Evolutionary conservation across 2,888 invertebrate species (phyloP), one percentile per base, ranked within the genome.

Genomic region (Apotomis betuletana): DNA sequence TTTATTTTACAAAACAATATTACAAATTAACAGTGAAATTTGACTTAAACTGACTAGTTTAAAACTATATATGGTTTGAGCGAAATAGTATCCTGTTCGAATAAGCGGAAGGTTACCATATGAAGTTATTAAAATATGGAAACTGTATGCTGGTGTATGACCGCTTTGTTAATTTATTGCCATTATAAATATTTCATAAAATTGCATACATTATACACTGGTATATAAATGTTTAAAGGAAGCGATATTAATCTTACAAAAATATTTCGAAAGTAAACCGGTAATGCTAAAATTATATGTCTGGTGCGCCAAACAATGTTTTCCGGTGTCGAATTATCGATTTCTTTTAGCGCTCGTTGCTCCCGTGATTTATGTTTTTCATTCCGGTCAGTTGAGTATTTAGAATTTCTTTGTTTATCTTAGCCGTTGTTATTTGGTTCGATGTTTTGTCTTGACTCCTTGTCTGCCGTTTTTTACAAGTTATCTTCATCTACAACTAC

Each of bases 301-400:
- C 41, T 57, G 41, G 65, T 67, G 44, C 54, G 38, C 60, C 27
- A 67, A 65, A 59, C 44, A 65, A 54, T 55, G 65, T 27, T 70
- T 70, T 70, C 70, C 70, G 65, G 65, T 70, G 60, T 67, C 65
- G 49, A 41, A 70, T 70, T 60, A 70, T 70, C 54, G 54, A 54
- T 65, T 65, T 70, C 59, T 55, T 61, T 51, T 49, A 65, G 38
- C 36, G 49, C 64, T 60, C 54, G n/a, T 57, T 52, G 38, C 27
- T 64, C 63, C 49, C 64, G 49, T 55, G 58, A 64, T 70, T 67
- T 70, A 60, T 49, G 65, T 49, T 6, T 46, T 49, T 27, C 49
- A 41, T 55, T 67, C 55, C 49, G 60, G 70, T 61, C 60, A 54
- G 49, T 4, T 54, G 9, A 54, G 15, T 49, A 63, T 51, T 15